phyloP scores from a whole-genome alignment of 2,113 vertebrate genomes.

The Osmerus mordax region DNA sequence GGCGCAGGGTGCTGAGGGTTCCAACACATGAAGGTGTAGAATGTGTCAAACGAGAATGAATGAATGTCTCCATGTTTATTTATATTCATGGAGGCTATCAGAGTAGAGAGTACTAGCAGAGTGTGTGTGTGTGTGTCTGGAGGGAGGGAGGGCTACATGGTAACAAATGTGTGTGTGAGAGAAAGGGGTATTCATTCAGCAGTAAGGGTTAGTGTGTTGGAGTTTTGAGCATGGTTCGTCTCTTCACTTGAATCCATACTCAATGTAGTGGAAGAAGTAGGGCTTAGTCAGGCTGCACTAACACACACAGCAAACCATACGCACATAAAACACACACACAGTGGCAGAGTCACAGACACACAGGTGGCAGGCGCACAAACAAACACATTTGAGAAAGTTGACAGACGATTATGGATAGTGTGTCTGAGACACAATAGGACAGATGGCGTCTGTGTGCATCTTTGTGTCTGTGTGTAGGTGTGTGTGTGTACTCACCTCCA shows the following conservation, averaged over 20 bases:
- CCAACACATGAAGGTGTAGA: too few relatives aligned
- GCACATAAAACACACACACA: constrained; percentile 2
- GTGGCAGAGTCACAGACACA: background rate
- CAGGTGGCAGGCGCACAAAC: background rate
- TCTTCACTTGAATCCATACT: constrained; percentile 16
- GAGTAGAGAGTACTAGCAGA: background rate
- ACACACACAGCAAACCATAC: background rate
- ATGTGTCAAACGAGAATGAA: too few relatives aligned
- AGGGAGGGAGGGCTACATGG: background rate
- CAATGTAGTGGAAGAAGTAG: constrained; percentile 4
- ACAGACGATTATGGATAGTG: background rate
- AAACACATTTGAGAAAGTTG: background rate
- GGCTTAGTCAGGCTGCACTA: background rate
- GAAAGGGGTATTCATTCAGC: constrained; percentile 2
- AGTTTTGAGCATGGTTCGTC: constrained; percentile 16
- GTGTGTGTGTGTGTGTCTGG: background rate
- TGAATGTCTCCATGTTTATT: too few relatives aligned
- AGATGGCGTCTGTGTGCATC: constrained; percentile 3
- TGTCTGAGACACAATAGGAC: background rate
- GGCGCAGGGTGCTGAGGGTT: too few relatives aligned
- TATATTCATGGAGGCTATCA: too few relatives aligned
- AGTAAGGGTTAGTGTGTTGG: background rate
- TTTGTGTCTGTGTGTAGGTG: constrained; percentile 3
- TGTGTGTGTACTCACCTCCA: constrained; percentile 77
- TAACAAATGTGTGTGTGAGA: background rate